Percentiles rank a stretch among this genome's conserved stretches.
Evolutionary conservation across 1,140 invertebrate genomes (phyloP).

Genomic region (Eubasilissa regina): DNA sequence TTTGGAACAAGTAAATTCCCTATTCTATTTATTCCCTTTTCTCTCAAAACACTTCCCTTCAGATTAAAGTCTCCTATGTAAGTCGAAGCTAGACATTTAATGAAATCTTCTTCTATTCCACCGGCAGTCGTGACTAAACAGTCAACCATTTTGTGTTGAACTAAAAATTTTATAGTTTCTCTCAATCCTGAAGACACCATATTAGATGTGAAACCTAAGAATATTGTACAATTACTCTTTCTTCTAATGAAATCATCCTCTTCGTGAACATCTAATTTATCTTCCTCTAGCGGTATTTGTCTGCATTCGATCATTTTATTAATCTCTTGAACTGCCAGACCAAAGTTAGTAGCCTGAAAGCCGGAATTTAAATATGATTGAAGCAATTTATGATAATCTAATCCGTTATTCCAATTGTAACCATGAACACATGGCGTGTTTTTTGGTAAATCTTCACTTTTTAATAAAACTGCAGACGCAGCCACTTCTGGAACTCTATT

Average conservation of each 20-base stretch:
- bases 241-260: constrained; percentile 87
- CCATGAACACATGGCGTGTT: constrained; percentile 79
- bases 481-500: constrained; percentile 68
- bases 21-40: constrained; percentile 95
- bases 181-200: constrained; percentile 95
- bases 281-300: constrained; percentile 76
- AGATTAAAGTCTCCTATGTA: constrained; percentile 94
- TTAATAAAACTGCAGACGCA: constrained; percentile 78
- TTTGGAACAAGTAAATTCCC: constrained; percentile 99
- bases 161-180: constrained; percentile 82
- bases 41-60: constrained; percentile 83
- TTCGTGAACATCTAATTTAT: constrained; percentile 79
- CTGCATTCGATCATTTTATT: constrained; percentile 91
- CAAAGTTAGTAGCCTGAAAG: constrained; percentile 98
- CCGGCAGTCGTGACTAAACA: constrained; percentile 98
- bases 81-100: constrained; percentile 97
- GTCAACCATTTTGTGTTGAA: constrained; percentile 79
- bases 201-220: constrained; percentile 98
- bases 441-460: constrained; percentile 76
- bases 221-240: constrained; percentile 93
- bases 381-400: constrained; percentile 91
- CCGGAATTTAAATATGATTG: constrained; percentile 87
- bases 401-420: constrained; percentile 95
- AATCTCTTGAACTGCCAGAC: constrained; percentile 91
- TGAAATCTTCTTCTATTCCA: constrained; percentile 98